Base-by-base conservation (phyloP, 2,888 invertebrate genomes). In the Heterodera filipjevi region DNA sequence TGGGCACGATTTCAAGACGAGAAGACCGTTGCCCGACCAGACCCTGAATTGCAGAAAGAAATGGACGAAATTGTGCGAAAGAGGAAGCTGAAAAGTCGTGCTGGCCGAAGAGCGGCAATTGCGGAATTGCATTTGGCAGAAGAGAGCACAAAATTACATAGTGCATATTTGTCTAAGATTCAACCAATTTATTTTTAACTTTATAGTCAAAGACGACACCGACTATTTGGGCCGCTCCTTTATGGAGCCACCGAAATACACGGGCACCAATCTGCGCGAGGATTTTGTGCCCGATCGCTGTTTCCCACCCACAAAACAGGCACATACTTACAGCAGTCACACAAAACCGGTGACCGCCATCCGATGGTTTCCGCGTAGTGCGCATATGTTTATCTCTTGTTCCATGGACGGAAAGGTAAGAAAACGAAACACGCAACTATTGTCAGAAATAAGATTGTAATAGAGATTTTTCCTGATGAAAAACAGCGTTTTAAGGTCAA, bases 211-310 rank as follows among this genome's bases (percentile, higher is more conserved):
- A 90, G 95, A 96, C 90, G 92, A 93, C 16, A 93, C 94, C 76
- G 99, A 99, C 91, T 99, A 99, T 91, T 97, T 97, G 91, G 98
- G 98, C 14, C 92, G 99, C 32, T 95, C 96, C 16, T 99, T 95
- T 91, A 91, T 98, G 68, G 94, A 95, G 89, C 93, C 95, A 3
- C 98, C 99, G 12, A 94, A 94, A 89, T 95, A 95, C 91, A 93
- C 95, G 81, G 95, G 95, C 32, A 94, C 95, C 59, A 95, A 95
- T 90, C 91, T 96, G 80, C 93, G 93, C 78, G 93, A 95, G 5
- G 93, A 93, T 79, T 93, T 93, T 84, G 95, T 95, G 32, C 99
- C 99, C 0, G 94, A 95, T 80, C 80, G 84, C 64, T 84, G 84
- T 68, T 84, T 79, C 72, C 81, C 82, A 32, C 84, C 84, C n/a